phyloP scores from a whole-genome alignment of 2,113 vertebrate species.

The Oriolus oriolus region DNA sequence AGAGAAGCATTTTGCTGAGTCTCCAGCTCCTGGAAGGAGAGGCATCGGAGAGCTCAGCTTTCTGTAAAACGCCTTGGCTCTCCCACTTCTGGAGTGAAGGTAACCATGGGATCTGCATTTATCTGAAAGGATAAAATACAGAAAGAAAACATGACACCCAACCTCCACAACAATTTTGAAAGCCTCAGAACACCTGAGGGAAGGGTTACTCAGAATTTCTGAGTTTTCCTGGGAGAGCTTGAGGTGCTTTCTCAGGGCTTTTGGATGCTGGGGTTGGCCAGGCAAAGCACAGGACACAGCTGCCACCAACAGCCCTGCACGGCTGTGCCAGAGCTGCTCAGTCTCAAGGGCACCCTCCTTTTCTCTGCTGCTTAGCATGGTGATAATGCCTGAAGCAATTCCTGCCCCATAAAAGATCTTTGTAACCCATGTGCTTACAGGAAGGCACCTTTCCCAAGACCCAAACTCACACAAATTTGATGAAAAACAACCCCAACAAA shows the following conservation, averaged over 20 bases:
- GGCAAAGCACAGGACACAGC: neutral
- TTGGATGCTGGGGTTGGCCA: neutral
- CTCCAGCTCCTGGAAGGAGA: neutral
- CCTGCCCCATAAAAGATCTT: neutral
- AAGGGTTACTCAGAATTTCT: neutral
- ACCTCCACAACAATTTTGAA: neutral
- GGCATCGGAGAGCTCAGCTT: neutral
- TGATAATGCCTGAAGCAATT: neutral
- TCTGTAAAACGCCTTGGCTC: fast-evolving
- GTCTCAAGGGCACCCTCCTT: neutral
- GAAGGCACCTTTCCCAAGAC: neutral
- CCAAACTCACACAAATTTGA: neutral
- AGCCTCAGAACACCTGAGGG: neutral
- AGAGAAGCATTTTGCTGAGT: neutral
- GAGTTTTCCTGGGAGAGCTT: neutral
- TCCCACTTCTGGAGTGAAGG: neutral
- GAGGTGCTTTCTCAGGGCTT: neutral
- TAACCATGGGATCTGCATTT: neutral
- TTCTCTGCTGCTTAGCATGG: neutral
- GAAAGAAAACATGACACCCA: neutral
- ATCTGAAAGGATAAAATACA: neutral
- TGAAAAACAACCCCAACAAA: neutral
- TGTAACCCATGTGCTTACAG: neutral
- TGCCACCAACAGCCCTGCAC: neutral
- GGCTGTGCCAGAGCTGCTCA: neutral